Conservation (phyloP, 2,888 invertebrate genomes). For the Mycogona germanica region DNA sequence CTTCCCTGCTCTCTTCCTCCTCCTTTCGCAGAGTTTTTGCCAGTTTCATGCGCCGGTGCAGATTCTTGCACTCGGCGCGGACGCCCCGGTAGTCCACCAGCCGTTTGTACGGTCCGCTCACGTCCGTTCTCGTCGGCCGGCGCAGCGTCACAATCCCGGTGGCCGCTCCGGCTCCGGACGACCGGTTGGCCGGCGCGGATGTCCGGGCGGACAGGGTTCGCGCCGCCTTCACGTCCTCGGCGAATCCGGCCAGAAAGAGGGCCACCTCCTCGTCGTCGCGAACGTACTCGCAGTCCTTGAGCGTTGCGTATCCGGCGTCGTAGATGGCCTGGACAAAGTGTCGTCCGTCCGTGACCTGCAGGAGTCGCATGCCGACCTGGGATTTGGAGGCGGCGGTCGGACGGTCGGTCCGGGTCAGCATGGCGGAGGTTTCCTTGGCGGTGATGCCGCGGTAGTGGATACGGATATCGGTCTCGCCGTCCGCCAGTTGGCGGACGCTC, state of each 20-base stretch:
- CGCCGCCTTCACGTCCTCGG: slow-evolving; percentile 37
- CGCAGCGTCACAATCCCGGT: neutral
- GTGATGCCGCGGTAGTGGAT: slow-evolving; percentile 49
- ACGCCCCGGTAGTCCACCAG: slow-evolving; percentile 49
- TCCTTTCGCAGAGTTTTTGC: neutral
- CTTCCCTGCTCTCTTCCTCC: too few relatives aligned
- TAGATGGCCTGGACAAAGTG: slow-evolving; percentile 57
- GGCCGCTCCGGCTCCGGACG: slow-evolving; percentile 30
- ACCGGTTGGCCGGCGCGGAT: slow-evolving; percentile 28
- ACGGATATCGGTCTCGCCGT: slow-evolving; percentile 56
- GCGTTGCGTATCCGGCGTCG: slow-evolving; percentile 41
- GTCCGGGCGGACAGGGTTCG: neutral
- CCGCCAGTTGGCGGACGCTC: slow-evolving; percentile 49
- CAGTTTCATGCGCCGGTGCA: slow-evolving; percentile 33
- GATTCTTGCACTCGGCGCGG: slow-evolving; percentile 42
- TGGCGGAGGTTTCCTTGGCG: slow-evolving; percentile 49
- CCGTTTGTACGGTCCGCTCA: too few relatives aligned
- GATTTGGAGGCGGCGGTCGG: neutral
- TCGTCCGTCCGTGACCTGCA: slow-evolving; percentile 53
- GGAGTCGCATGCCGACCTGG: slow-evolving; percentile 42
- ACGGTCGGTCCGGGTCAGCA: slow-evolving; percentile 30
- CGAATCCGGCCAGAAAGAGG: slow-evolving; percentile 46
- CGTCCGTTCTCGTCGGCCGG: slow-evolving; percentile 39
- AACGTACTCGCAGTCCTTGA: slow-evolving; percentile 55
- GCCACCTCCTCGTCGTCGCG: slow-evolving; percentile 41